Evolutionary conservation across 1,140 invertebrate species (phyloP).

Genomic region (Drosophila truncata): DNA sequence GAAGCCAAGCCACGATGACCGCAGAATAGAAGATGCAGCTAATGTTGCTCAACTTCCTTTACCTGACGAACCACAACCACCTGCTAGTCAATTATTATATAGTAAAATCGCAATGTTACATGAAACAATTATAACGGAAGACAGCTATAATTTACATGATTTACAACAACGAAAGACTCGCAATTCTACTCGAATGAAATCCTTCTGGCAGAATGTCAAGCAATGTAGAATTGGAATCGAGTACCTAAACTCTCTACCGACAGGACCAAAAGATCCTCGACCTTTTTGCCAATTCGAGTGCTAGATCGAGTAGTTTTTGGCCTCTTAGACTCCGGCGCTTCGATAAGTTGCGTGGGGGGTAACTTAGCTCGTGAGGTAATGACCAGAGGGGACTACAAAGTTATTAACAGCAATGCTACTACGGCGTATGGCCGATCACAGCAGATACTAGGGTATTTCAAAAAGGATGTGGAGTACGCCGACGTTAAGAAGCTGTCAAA

Average conservation of each 20-base stretch:
- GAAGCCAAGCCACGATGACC: too few species aligned
- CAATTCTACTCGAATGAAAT: not conserved
- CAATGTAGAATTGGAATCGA: not conserved
- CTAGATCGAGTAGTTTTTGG: not conserved
- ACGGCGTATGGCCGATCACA: not conserved
- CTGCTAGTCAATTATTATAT: slow-evolving; percentile 1
- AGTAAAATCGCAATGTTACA: not conserved
- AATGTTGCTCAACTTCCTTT: not conserved
- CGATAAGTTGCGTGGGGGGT: not conserved
- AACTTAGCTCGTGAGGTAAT: not conserved
- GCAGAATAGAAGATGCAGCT: not conserved
- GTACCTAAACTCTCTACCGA: not conserved
- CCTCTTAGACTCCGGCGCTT: not conserved
- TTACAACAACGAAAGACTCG: not conserved
- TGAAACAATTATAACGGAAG: not conserved
- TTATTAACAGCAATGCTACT: not conserved
- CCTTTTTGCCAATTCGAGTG: not conserved
- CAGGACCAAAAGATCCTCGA: not conserved
- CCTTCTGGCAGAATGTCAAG: not conserved
- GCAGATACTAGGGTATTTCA: not conserved
- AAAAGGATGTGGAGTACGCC: not conserved
- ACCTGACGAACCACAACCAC: not conserved
- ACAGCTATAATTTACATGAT: not conserved
- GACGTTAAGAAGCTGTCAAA: not conserved
- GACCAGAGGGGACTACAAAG: not conserved